A percentile compares a stretch with the other conserved stretches of the same genome.
These are phyloP conservation scores for Phocoena phocoena DNA, from an alignment of 2,113 vertebrate species.

Conservation along the genomic window DNA sequence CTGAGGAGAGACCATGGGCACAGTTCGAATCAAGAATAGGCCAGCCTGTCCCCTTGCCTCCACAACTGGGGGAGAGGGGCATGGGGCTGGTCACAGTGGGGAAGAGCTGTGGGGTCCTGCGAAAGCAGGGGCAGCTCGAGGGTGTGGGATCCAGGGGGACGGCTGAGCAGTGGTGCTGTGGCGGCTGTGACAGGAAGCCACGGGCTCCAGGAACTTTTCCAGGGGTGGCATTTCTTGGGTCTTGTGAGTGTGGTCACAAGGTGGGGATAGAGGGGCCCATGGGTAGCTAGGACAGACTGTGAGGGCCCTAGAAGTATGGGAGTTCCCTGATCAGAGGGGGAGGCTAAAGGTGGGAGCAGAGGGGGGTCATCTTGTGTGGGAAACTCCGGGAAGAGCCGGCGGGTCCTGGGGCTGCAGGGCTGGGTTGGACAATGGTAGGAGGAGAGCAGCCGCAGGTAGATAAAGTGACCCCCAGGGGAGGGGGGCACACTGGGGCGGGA, in stretches of 20 bases:
- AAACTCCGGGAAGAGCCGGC: background rate
- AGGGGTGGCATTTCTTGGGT: fast-evolving
- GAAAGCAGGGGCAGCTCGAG: background rate
- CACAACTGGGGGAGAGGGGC: no score
- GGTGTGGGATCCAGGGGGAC: fast-evolving
- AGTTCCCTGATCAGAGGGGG: background rate
- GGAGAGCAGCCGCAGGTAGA: background rate
- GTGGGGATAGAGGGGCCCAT: background rate
- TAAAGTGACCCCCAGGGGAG: fast-evolving
- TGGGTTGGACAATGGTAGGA: background rate
- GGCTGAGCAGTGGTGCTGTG: background rate
- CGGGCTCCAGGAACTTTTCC: background rate
- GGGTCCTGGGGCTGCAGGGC: background rate
- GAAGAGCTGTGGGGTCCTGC: no score
- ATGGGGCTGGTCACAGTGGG: background rate
- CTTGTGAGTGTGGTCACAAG: background rate
- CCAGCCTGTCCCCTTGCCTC: background rate
- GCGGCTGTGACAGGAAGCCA: background rate
- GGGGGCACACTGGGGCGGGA: background rate
- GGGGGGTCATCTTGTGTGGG: background rate
- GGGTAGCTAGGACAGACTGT: background rate
- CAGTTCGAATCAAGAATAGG: background rate
- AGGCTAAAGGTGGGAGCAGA: background rate
- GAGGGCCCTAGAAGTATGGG: background rate
- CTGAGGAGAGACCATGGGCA: constrained; percentile 51